Percentiles rank a stretch among this genome's conserved stretches.
Conservation (phyloP, 2,797 vertebrate genomes). For the Podarcis lilfordi region DNA sequence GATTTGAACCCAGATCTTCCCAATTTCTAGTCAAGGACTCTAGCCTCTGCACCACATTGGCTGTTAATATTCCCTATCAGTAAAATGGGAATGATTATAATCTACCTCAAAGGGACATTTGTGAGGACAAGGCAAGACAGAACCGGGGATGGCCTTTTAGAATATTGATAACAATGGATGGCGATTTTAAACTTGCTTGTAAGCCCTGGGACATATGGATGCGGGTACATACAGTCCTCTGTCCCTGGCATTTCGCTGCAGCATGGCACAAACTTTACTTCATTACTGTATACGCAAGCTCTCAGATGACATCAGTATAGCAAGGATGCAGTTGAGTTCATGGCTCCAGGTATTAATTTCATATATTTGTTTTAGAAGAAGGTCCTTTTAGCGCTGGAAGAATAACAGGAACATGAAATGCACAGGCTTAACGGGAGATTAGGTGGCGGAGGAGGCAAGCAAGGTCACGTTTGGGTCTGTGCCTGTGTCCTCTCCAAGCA, state of each 20-base stretch:
- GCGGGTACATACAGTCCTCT: background rate
- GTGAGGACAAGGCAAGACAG: background rate
- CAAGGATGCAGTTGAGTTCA: conserved; percentile 55
- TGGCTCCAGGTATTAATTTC: background rate
- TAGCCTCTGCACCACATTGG: too few relatives aligned
- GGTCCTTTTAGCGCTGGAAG: conserved; percentile 47
- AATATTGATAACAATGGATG: background rate
- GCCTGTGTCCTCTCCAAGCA: background rate
- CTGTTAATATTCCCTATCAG: background rate
- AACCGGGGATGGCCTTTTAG: background rate
- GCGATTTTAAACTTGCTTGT: background rate
- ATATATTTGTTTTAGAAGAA: conserved; percentile 66
- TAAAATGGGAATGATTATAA: background rate
- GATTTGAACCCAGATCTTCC: too few relatives aligned
- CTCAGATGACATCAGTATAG: conserved; percentile 50
- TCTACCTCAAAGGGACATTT: background rate
- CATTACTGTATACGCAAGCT: background rate
- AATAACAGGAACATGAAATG: conserved; percentile 49
- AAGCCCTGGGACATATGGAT: background rate
- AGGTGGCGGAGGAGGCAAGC: background rate
- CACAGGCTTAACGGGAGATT: conserved; percentile 8
- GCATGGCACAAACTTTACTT: background rate
- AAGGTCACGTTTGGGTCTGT: conserved; percentile 33
- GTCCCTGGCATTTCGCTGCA: background rate
- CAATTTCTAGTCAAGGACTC: too few relatives aligned